A percentile compares a stretch with the other conserved stretches of the same genome.
phyloP scores from a whole-genome alignment of 2,113 vertebrate genomes.

The Nothobranchius kuhntae region DNA sequence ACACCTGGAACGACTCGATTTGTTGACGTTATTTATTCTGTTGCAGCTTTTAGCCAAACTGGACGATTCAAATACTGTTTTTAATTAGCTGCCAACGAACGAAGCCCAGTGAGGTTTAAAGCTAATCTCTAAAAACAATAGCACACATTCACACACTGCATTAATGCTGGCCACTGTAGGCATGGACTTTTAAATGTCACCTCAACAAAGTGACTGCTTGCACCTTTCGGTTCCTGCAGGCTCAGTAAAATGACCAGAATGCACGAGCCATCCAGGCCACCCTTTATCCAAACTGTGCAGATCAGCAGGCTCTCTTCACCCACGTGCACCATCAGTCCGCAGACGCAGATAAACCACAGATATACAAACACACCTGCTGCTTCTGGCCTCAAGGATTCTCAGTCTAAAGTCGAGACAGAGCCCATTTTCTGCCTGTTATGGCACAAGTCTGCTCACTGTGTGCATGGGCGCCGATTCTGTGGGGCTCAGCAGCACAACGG shows the following conservation, averaged over 20 bases:
- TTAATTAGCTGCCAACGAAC: too few relatives aligned
- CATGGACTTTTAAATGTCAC: constrained; percentile 6
- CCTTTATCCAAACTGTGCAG: constrained; percentile 45
- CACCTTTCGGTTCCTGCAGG: constrained; percentile 42
- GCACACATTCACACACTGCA: neutral
- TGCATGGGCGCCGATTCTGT: constrained; percentile 40
- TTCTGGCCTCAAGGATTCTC: constrained; percentile 34
- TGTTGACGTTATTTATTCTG: too few relatives aligned
- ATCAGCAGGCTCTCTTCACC: constrained; percentile 46
- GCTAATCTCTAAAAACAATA: neutral
- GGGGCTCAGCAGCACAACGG: constrained; percentile 61
- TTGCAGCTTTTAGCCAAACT: too few relatives aligned
- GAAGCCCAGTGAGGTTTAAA: too few relatives aligned
- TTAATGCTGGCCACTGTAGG: neutral
- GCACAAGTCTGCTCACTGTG: constrained; percentile 10
- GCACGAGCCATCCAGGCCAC: constrained; percentile 27
- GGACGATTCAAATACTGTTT: too few relatives aligned
- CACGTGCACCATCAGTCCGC: constrained; percentile 43
- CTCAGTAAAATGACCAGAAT: constrained; percentile 57
- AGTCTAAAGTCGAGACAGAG: constrained; percentile 54
- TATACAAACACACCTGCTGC: constrained; percentile 38
- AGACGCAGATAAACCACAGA: constrained; percentile 37
- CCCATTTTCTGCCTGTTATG: constrained; percentile 76
- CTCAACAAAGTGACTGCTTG: constrained; percentile 55
- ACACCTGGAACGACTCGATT: too few relatives aligned